phyloP scores from a whole-genome alignment of 2,797 vertebrate genomes.

The Lagodon rhomboides region DNA sequence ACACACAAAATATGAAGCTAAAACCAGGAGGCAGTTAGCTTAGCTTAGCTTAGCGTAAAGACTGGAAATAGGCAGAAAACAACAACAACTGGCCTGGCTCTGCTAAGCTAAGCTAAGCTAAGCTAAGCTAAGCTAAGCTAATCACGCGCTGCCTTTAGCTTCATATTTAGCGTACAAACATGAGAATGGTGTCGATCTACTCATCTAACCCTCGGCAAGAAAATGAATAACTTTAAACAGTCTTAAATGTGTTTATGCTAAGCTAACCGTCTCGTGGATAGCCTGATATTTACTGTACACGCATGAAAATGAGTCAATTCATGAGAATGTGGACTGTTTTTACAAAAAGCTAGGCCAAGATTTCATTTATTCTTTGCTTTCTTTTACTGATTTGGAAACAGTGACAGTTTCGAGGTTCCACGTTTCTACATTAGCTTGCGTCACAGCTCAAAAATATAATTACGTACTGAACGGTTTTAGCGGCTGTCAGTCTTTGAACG shows the following conservation, averaged over 20 bases:
- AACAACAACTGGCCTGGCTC: no score
- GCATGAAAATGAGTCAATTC: background rate
- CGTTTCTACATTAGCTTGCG: constrained; percentile 5
- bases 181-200: no score
- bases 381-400: background rate
- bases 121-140: no score
- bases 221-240: no score
- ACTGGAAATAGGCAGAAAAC: background rate
- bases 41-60: constrained; percentile 11
- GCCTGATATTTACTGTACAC: background rate
- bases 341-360: background rate
- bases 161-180: no score
- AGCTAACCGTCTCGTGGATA: background rate
- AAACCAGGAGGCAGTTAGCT: background rate
- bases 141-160: no score
- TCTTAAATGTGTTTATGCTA: background rate
- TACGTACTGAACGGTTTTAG: background rate
- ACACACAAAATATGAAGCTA: background rate
- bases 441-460: background rate
- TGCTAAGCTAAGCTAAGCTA: no score
- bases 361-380: background rate
- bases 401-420: background rate
- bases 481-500: background rate
- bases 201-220: no score
- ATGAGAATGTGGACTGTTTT: background rate